Evolutionary conservation across 2,797 vertebrate genomes (phyloP).

Genomic region (Alca torda): DNA sequence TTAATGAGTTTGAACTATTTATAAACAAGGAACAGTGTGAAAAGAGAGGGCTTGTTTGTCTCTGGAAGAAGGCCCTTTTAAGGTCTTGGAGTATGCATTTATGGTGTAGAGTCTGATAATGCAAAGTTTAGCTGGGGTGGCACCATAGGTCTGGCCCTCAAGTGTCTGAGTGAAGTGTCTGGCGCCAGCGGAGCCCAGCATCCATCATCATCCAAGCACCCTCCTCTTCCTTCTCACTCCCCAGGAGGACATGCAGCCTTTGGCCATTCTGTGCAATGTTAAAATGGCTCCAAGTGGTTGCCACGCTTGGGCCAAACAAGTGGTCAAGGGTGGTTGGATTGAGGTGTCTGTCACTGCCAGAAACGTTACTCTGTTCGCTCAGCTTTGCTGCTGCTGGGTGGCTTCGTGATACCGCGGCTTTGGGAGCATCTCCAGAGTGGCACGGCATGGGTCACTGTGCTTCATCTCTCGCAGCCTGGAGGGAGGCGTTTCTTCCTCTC

Average conservation of each 20-base stretch:
- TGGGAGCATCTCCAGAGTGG: not conserved
- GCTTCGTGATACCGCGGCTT: rapidly evolving
- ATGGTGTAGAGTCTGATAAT: not conserved
- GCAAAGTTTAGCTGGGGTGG: not conserved
- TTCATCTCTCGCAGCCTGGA: not conserved
- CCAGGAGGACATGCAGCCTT: not conserved
- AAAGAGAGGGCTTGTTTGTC: not conserved
- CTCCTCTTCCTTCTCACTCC: not conserved
- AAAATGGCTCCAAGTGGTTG: not conserved
- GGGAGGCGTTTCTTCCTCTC: not conserved
- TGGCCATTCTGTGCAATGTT: not conserved
- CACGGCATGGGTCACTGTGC: not conserved
- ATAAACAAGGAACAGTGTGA: conserved; percentile 14
- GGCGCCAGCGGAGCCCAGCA: not conserved
- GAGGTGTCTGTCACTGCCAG: not conserved
- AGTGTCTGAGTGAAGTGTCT: not conserved
- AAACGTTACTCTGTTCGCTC: not conserved
- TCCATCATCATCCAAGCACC: not conserved
- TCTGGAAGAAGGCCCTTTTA: not conserved
- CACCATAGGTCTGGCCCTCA: not conserved
- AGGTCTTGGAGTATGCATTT: not conserved
- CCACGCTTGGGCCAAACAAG: rapidly evolving
- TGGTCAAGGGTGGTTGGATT: not conserved
- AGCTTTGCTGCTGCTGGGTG: not conserved
- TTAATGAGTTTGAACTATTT: conserved; percentile 58